Conservation (phyloP, 2,797 vertebrate genomes). For the Rhabdophis nuchalis region DNA sequence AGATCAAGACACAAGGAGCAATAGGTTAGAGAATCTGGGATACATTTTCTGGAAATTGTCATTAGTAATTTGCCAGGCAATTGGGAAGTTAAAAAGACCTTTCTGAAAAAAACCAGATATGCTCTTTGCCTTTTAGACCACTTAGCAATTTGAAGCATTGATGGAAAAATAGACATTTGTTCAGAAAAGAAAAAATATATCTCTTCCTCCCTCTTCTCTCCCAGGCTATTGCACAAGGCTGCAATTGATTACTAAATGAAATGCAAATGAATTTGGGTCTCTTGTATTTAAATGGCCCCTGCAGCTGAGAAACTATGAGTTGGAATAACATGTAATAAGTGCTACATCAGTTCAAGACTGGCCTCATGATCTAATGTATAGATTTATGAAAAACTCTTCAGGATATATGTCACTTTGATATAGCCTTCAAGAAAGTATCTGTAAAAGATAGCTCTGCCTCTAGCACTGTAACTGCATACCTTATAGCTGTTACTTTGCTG, state of each 20-base stretch:
- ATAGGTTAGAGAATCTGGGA: slow-evolving; percentile 15
- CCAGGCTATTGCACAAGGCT: not conserved
- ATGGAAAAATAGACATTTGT: not conserved
- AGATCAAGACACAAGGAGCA: slow-evolving; percentile 28
- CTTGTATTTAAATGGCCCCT: not conserved
- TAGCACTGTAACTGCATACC: not conserved
- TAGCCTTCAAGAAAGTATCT: not conserved
- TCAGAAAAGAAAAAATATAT: not conserved
- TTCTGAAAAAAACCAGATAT: slow-evolving; percentile 35
- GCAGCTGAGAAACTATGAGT: not conserved
- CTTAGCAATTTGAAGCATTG: slow-evolving; percentile 16
- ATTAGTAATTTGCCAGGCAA: not conserved
- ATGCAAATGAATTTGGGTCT: not conserved
- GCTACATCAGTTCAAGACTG: not conserved
- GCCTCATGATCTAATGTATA: not conserved
- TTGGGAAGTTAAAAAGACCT: slow-evolving; percentile 13
- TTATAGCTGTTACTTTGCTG: not conserved
- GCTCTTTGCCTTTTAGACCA: slow-evolving; percentile 1
- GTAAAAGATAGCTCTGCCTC: not conserved
- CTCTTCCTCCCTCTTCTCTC: not conserved
- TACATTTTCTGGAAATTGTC: slow-evolving; percentile 21
- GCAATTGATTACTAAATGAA: slow-evolving; percentile 14
- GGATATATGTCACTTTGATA: not conserved
- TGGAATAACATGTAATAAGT: not conserved
- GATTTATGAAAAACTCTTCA: not conserved